Conservation (phyloP, 2,797 vertebrate species). For the Zonotrichia albicollis region DNA sequence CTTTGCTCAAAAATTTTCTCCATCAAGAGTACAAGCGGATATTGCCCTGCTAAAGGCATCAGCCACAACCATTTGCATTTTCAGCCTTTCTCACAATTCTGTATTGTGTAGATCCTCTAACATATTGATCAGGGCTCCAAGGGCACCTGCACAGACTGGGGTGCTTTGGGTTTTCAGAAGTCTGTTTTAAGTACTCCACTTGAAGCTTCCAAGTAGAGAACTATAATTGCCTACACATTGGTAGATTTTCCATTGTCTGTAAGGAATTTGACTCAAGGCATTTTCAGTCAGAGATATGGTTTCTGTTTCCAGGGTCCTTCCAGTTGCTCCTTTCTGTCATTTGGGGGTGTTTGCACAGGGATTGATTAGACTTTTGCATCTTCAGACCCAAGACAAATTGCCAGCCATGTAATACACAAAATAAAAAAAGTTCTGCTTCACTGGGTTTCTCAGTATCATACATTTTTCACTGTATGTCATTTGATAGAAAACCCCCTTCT, state of each 20-base stretch:
- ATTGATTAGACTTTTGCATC: neutral
- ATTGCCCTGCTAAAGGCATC: neutral
- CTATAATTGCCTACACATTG: neutral
- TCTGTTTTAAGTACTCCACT: neutral
- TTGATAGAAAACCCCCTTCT: neutral
- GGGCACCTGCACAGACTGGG: neutral
- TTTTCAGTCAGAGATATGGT: neutral
- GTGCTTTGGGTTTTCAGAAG: neutral
- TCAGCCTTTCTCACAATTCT: neutral
- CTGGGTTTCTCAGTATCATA: neutral
- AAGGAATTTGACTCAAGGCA: neutral
- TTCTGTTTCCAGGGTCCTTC: neutral
- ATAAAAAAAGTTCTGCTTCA: neutral
- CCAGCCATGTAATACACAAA: neutral
- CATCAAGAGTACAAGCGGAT: neutral
- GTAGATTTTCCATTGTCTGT: constrained; percentile 12
- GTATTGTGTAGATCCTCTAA: neutral
- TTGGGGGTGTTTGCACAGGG: neutral
- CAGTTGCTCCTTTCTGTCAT: neutral
- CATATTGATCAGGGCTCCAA: neutral
- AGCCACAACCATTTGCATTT: constrained; percentile 25
- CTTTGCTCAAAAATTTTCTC: constrained; percentile 11
- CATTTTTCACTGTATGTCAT: neutral
- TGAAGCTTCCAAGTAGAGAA: constrained; percentile 19
- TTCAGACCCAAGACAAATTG: neutral